Percentiles rank a stretch among this genome's conserved stretches.
phyloP scores from a whole-genome alignment of 2,797 vertebrate species.

The Hypotaenidia okinawae region DNA sequence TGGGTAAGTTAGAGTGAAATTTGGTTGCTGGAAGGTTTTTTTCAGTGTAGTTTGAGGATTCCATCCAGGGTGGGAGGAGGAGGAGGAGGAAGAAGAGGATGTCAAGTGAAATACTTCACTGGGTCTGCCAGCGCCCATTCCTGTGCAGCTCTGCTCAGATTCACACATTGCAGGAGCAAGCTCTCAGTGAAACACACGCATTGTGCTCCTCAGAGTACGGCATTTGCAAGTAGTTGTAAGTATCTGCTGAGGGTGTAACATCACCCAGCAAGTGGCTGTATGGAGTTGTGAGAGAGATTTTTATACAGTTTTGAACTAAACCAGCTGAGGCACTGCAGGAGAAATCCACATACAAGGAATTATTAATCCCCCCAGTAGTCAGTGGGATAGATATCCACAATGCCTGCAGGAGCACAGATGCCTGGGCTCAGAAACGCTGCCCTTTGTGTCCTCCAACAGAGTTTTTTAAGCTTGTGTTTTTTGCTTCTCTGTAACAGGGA shows the following conservation, averaged over 20 bases:
- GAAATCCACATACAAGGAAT: not conserved
- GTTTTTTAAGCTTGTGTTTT: not conserved
- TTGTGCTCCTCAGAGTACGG: rapidly evolving
- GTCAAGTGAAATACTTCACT: rapidly evolving
- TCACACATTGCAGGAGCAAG: not conserved
- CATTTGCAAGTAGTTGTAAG: not conserved
- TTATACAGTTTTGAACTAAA: not conserved
- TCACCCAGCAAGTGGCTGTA: not conserved
- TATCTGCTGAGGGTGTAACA: not conserved
- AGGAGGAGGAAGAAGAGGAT: not conserved
- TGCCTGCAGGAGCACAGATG: not conserved
- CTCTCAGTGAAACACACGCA: rapidly evolving
- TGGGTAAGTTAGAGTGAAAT: not conserved
- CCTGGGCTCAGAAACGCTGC: not conserved
- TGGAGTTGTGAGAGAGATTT: not conserved
- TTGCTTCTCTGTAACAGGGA: not conserved
- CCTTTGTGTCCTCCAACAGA: not conserved
- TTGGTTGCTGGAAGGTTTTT: not conserved
- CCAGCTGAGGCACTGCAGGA: not conserved
- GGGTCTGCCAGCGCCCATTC: not conserved
- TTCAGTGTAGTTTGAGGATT: not conserved
- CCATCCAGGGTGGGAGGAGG: not conserved
- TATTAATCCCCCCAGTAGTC: not conserved
- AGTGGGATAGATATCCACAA: not conserved
- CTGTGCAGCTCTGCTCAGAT: not conserved